Percentiles rank a stretch among this genome's conserved stretches.
phyloP scores from a whole-genome alignment of 2,113 vertebrate genomes.

The Anhinga anhinga region DNA sequence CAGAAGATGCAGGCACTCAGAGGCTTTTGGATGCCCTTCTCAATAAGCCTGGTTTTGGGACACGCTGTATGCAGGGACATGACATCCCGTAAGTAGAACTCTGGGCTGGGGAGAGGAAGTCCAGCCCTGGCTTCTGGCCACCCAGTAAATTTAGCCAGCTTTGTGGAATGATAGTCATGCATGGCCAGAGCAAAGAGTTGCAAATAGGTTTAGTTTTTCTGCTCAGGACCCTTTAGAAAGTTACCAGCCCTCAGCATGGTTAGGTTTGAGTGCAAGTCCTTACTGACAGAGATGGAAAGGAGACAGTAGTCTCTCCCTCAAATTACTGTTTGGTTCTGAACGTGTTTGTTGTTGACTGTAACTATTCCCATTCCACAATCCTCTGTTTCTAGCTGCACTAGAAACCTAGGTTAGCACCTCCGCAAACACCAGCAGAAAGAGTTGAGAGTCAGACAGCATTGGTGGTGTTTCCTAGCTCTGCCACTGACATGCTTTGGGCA shows the following conservation, averaged over 20 bases:
- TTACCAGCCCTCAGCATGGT: background rate
- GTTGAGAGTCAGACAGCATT: background rate
- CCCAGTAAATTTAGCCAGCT: background rate
- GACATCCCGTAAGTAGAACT: constrained; percentile 83
- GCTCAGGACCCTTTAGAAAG: background rate
- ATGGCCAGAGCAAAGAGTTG: background rate
- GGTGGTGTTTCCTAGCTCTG: background rate
- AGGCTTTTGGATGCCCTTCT: constrained; percentile 79
- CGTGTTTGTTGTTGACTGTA: background rate
- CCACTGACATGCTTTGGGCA: background rate
- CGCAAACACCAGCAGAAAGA: background rate
- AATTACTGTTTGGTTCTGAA: background rate
- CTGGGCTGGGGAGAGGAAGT: background rate
- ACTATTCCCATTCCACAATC: background rate
- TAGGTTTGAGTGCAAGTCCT: background rate
- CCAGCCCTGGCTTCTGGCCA: background rate
- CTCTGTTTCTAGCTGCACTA: background rate
- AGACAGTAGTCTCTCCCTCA: background rate
- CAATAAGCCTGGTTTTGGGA: constrained; percentile 87
- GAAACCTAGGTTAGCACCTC: background rate
- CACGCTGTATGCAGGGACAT: constrained; percentile 90
- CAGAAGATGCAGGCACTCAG: constrained; percentile 82
- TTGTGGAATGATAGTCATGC: background rate
- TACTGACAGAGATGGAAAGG: background rate
- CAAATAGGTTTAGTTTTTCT: background rate